Percentiles rank a stretch among this genome's conserved stretches.
Evolutionary conservation across 64 coral and sea anemone genomes (phyloP).

Genomic region (Stichodactyla helianthus): DNA sequence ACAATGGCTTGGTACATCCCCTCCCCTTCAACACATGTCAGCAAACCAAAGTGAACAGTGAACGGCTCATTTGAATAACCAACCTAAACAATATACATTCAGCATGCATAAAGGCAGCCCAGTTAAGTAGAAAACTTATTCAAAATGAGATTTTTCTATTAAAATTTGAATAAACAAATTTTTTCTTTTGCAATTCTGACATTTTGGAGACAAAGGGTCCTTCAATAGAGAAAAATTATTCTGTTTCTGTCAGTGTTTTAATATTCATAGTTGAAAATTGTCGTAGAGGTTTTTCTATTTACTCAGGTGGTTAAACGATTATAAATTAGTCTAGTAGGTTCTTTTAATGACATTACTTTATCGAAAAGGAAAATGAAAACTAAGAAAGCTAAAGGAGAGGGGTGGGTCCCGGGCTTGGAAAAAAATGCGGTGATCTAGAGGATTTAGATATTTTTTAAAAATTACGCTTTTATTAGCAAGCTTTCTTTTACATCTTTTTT

Average conservation of each 20-base stretch:
- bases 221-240: background rate
- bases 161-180: background rate
- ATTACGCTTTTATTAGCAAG: background rate
- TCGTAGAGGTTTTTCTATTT: background rate
- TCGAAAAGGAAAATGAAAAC: background rate
- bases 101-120: background rate
- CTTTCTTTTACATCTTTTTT: background rate
- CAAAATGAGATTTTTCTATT: background rate
- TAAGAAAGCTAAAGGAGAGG: background rate
- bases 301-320: background rate
- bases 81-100: background rate
- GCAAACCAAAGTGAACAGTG: background rate
- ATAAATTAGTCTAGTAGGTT: background rate
- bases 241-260: background rate
- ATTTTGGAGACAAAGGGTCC: background rate
- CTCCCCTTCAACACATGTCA: constrained; percentile 29
- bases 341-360: background rate
- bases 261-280: background rate
- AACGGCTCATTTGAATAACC: constrained; percentile 11
- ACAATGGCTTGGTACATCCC: constrained; percentile 14
- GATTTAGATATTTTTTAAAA: too few relatives aligned
- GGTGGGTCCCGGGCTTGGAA: too few relatives aligned
- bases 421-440: too few relatives aligned
- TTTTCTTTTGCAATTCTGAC: background rate
- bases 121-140: background rate